phyloP scores from a whole-genome alignment of 2,888 invertebrate species.

The Drosophila mettleri region DNA sequence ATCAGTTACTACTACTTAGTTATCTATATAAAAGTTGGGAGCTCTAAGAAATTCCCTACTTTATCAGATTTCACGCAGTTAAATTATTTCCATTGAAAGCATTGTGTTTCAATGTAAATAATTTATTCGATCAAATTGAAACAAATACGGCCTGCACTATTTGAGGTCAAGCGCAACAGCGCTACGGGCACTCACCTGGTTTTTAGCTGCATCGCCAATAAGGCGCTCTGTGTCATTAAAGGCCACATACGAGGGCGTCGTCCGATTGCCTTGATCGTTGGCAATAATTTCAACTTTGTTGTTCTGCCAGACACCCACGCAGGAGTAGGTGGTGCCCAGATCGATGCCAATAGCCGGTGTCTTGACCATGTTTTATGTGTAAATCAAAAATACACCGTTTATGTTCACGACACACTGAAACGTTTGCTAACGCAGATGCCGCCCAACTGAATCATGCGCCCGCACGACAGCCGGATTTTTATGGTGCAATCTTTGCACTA shows the following conservation, averaged over 20 bases:
- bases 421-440: constrained; percentile 22
- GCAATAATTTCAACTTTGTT: constrained; percentile 94
- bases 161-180: constrained; percentile 17
- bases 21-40: too few relatives aligned
- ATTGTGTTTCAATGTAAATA: neutral
- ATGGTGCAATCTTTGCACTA: constrained; percentile 42
- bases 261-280: constrained; percentile 95
- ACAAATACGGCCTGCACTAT: constrained; percentile 16
- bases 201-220: constrained; percentile 94
- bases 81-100: too few relatives aligned
- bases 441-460: constrained; percentile 43
- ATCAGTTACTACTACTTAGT: neutral
- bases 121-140: constrained; percentile 39
- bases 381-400: neutral
- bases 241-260: constrained; percentile 94
- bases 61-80: neutral
- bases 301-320: constrained; percentile 94
- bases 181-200: constrained; percentile 88
- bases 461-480: constrained; percentile 43
- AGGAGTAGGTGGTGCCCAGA: constrained; percentile 95
- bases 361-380: constrained; percentile 80
- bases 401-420: constrained; percentile 9
- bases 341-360: constrained; percentile 90
- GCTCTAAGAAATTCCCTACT: neutral
- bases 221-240: constrained; percentile 94